Conservation (phyloP, 2,888 invertebrate species). For the Rhagonycha lutea region DNA sequence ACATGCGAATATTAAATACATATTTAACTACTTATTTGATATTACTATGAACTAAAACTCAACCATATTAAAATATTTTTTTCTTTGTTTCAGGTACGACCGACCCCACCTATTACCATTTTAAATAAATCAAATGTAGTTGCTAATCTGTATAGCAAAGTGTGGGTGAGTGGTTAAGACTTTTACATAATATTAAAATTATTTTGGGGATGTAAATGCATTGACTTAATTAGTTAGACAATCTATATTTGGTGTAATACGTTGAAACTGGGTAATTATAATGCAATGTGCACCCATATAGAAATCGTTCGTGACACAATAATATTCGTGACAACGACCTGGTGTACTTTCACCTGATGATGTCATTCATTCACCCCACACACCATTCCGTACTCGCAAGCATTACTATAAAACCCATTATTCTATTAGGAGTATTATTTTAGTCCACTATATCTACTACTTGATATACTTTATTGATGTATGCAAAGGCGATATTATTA, state of each 20-base stretch:
- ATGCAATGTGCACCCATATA: conserved; percentile 24
- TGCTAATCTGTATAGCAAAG: not conserved
- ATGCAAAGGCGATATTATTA: not conserved
- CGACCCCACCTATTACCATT: not conserved
- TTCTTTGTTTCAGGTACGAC: not conserved
- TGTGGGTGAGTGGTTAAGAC: not conserved
- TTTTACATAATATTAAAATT: not conserved
- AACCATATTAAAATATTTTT: not conserved
- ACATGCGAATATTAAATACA: no score
- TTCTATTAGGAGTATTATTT: not conserved
- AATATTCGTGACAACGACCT: conserved; percentile 32
- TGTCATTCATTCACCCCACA: conserved; percentile 36
- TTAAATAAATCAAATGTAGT: not conserved
- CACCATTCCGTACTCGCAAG: conserved; percentile 9
- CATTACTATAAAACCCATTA: conserved; percentile 14
- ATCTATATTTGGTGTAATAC: conserved; percentile 3
- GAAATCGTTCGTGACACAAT: conserved; percentile 18
- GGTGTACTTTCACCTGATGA: conserved; percentile 37
- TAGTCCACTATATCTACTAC: not conserved
- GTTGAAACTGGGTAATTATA: conserved; percentile 14
- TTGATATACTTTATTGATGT: not conserved
- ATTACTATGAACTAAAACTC: not conserved
- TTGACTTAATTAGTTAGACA: not conserved
- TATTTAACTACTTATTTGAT: no score
- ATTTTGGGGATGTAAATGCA: not conserved